Percentiles rank a stretch among this genome's conserved stretches.
Evolutionary conservation across 2,113 vertebrate genomes (phyloP).

Genomic region (Mus spicilegus): DNA sequence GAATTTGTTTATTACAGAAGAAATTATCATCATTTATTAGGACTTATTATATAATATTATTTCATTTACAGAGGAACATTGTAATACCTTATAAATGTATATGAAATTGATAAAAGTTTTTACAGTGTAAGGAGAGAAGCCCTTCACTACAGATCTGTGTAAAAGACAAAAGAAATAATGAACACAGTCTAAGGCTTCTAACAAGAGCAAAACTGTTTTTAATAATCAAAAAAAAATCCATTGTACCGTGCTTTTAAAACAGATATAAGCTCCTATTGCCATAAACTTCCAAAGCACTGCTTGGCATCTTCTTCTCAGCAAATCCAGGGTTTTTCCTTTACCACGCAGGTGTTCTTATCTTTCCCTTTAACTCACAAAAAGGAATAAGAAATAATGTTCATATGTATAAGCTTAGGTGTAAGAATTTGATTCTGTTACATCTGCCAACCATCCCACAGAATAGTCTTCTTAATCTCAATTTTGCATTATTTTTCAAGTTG

Average conservation of each 20-base stretch:
- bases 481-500: background rate
- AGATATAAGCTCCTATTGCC: background rate
- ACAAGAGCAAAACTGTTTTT: background rate
- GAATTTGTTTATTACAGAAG: background rate
- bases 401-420: background rate
- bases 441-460: background rate
- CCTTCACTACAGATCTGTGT: background rate
- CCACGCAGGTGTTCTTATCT: background rate
- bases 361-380: background rate
- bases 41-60: background rate
- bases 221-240: background rate
- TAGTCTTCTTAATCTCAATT: constrained; percentile 25
- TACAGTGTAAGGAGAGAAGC: background rate
- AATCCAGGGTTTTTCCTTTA: background rate
- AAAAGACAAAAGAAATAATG: background rate
- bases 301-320: background rate
- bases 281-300: background rate
- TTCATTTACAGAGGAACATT: constrained; percentile 11
- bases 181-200: background rate
- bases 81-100: background rate
- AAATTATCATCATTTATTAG: background rate
- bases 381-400: background rate
- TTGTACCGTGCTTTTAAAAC: background rate
- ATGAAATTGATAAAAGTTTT: background rate
- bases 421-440: constrained; percentile 26